Base-by-base conservation (phyloP, 2,797 vertebrate genomes). In the Danionella dracula region DNA sequence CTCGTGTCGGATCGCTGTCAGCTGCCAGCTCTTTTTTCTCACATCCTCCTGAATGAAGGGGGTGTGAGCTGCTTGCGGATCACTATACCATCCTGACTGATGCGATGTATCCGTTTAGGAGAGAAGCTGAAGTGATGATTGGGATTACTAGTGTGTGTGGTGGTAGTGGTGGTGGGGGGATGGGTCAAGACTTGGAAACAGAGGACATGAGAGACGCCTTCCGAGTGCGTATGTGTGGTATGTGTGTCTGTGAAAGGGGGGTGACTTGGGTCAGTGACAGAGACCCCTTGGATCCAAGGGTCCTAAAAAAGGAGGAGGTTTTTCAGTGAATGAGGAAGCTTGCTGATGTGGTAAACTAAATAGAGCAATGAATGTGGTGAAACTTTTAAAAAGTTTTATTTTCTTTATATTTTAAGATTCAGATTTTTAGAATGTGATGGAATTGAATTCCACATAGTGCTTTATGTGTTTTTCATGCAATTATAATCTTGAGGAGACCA, bases 281-380 rank as follows among this genome's bases (percentile, higher is more conserved):
- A 86, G 80, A 84, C 80, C 84, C 68, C 71, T 55, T 78, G 86
- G 85, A 86, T 85, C 78, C 78, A 82, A 83, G 73, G 78, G 83
- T 73, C 34, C 59, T 49, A 17, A 61, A 45, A 23, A 34, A 15
- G 20, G 54, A 50, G 64, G 44, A 32, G 64, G 41, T 56, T 56
- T 20, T 55, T n/a, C 10, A n/a, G 29, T 1, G n/a, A 46, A 6
- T 46, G 50, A 45, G 35, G 51, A 40, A 55, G 4, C 12, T 29
- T 35, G 19, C 35, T 37, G n/a, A n/a, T n/a, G n/a, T n/a, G n/a
- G n/a, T n/a, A n/a, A n/a, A n/a, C n/a, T n/a, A n/a, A n/a, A n/a
- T n/a, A n/a, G n/a, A n/a, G n/a, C n/a, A n/a, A n/a, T 17, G 38
- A 19, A 13, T 27, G 15, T 9, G 13, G 40, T 19, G 35, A 64